Evolutionary conservation across 2,797 vertebrate genomes (phyloP), one percentile per base, ranked within the genome.

Genomic region (Hydrophis major): DNA sequence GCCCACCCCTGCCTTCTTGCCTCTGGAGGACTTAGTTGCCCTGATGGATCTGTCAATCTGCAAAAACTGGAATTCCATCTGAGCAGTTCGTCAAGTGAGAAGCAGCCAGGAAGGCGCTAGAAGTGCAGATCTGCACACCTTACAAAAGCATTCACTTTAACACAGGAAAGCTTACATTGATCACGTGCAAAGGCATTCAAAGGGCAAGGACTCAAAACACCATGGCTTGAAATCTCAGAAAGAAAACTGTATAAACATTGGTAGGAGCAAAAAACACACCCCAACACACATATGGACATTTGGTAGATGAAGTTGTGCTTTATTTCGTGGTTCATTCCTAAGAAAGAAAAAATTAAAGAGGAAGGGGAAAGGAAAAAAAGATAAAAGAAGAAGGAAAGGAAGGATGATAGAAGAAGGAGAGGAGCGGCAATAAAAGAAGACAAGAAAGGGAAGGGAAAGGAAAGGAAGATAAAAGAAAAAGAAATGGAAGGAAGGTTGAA

Each of bases 251-350:
- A 55, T 20, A 93, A 12, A 4, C 47, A 89, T 0, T 59, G 60
- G n/a, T 25, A 94, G 6, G 55, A 92, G 28, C 47, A 55, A 90
- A 25, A 27, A 10, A 10, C 6, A 60, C 7, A 61, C 69, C 18
- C 47, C 92, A 27, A 61, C 2, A 28, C 47, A 74, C 94, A 59
- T 90, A 74, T 50, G 28, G 22, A 28, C n/a, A 50, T 92, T 59
- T n/a, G 8, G 14, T 93, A 57, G 66, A 94, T 89, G 90, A 93
- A 92, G 20, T 0, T 55, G 89, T 11, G 93, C 92, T 13, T 92
- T 69, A 94, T 94, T 47, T 86, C 83, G 42, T 87, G 92, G 69
- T 91, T 78, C 88, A 66, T 63, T 93, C 95, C 1, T 96, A 14
- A 93, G 28, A 92, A 89, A 86, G 27, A 1, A 90, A 88, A 95